These are phyloP conservation scores for Chionomys nivalis DNA, from an alignment of 2,113 vertebrate species.

Conservation along the genomic window DNA sequence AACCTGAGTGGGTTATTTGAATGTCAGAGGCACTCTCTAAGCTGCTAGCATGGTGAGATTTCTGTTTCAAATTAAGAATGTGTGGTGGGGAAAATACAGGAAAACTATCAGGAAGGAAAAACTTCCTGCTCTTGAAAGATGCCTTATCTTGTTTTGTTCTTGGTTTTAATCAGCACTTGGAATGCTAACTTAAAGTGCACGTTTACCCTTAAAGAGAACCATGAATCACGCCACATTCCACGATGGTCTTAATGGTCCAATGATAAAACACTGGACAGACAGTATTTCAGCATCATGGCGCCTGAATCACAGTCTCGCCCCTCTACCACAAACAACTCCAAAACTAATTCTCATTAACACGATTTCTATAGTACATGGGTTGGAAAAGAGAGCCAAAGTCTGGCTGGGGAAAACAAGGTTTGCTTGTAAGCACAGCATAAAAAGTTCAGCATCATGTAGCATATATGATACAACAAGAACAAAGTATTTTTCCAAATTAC, in stretches of 20 bases:
- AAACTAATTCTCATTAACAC: conserved; percentile 7
- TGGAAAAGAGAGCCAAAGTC: not conserved
- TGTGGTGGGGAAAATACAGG: not conserved
- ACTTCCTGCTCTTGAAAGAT: not conserved
- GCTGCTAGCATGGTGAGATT: not conserved
- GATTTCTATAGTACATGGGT: not conserved
- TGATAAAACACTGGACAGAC: no score
- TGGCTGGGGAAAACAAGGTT: conserved; percentile 2
- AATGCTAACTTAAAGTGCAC: not conserved
- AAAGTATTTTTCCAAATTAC: conserved; percentile 34
- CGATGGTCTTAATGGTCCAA: not conserved
- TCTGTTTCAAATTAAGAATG: not conserved
- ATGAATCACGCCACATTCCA: not conserved
- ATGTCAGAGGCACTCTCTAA: not conserved
- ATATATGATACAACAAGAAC: not conserved
- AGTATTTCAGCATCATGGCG: not conserved
- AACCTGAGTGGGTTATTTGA: not conserved
- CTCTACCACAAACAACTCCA: not conserved
- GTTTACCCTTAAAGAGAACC: conserved; percentile 16
- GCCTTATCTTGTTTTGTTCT: not conserved
- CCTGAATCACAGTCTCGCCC: not conserved
- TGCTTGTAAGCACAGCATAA: not conserved
- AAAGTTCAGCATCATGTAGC: conserved; percentile 22
- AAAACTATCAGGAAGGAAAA: not conserved
- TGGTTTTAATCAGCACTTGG: conserved; percentile 19